phyloP scores from a whole-genome alignment of 2,113 vertebrate genomes.

The Psammodynastes pulverulentus region DNA sequence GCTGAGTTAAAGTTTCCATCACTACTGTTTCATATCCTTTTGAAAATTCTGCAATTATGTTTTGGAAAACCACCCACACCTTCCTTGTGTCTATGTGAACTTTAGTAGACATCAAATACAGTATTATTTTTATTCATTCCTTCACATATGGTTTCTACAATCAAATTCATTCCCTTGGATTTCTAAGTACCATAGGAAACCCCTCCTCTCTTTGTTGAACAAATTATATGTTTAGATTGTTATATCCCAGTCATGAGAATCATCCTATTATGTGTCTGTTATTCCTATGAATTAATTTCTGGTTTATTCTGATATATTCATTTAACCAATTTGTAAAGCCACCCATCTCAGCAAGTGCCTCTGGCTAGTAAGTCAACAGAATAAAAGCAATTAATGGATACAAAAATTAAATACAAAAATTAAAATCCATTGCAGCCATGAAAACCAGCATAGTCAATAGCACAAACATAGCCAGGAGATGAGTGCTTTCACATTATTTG shows the following conservation, averaged over 20 bases:
- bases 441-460: background rate
- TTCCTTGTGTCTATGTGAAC: background rate
- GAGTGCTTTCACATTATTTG: background rate
- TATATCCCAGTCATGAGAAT: background rate
- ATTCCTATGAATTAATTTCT: background rate
- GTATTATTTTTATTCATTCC: background rate
- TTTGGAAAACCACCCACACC: background rate
- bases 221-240: background rate
- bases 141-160: background rate
- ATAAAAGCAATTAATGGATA: background rate
- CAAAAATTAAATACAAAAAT: background rate
- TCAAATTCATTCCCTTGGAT: background rate
- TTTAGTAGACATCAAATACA: background rate
- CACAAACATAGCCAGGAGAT: background rate
- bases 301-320: background rate
- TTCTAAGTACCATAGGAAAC: background rate
- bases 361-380: background rate
- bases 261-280: background rate
- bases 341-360: background rate
- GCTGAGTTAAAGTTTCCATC: background rate
- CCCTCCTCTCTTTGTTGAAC: background rate
- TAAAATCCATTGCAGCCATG: background rate
- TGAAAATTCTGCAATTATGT: background rate
- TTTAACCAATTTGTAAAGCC: background rate
- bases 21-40: background rate